Evolutionary conservation across 2,888 invertebrate genomes (phyloP).

Genomic region (Salticus scenicus): DNA sequence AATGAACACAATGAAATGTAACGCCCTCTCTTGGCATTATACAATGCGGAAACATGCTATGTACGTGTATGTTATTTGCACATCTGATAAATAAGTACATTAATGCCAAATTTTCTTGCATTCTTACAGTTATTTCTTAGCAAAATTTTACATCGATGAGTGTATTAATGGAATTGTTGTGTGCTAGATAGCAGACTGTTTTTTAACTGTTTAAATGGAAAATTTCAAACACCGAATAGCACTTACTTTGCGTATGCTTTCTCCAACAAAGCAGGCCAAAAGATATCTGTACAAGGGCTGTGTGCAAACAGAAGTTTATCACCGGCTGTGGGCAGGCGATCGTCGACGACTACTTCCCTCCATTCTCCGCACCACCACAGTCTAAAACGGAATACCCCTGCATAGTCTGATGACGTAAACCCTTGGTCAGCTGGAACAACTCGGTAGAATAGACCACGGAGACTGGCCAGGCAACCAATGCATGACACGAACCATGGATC

Average conservation of each 20-base stretch:
- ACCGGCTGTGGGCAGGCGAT: slow-evolving; percentile 90
- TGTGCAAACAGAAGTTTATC: slow-evolving; percentile 91
- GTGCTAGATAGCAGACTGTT: no score
- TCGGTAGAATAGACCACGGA: slow-evolving; percentile 90
- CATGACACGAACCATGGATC: slow-evolving; percentile 94
- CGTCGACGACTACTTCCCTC: slow-evolving; percentile 90
- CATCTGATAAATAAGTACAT: no score
- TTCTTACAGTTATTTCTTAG: no score
- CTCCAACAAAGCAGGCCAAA: slow-evolving; percentile 92
- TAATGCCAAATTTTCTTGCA: no score
- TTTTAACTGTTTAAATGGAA: no score
- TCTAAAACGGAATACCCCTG: slow-evolving; percentile 82
- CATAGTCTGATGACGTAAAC: slow-evolving; percentile 79
- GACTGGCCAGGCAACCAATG: slow-evolving; percentile 83
- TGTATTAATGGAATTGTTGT: no score
- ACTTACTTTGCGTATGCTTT: slow-evolving; percentile 94
- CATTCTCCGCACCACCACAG: slow-evolving; percentile 96
- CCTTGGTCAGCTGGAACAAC: slow-evolving; percentile 94
- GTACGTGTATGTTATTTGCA: no score
- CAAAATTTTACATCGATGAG: no score
- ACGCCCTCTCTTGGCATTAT: no score
- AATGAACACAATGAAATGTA: no score
- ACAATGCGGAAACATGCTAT: no score
- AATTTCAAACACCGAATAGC: no score
- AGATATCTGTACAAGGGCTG: slow-evolving; percentile 85